Evolutionary conservation across 2,113 vertebrate genomes (phyloP), one percentile per base, ranked within the genome.

Genomic region (Rostratula benghalensis): DNA sequence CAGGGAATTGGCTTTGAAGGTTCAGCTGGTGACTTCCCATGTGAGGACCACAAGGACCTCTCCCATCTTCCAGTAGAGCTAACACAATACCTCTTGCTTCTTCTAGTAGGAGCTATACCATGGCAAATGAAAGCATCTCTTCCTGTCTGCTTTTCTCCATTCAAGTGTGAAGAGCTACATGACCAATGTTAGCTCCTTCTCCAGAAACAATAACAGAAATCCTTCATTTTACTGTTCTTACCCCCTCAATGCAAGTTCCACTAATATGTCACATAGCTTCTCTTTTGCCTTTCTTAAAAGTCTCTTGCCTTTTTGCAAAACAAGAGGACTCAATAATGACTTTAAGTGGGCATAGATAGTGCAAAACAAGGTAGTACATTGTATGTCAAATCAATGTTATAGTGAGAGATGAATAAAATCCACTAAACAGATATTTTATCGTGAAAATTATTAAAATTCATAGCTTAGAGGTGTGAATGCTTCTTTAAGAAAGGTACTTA

Each of bases 401-500:
- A 77, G 59, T 59, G 76, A 96, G 89, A 67, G 60, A 87, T 59
- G 24, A 94, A 92, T 90, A 84, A 85, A 94, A 91, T 85, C 83
- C 65, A 91, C 80, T 83, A 77, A 95, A 74, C 60, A 96, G 95
- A 95, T 76, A 95, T 54, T 95, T 91, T 93, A 74, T 95, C 2
- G 4, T 96, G 90, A 95, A 91, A 97, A 96, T 97, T 97, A 97
- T 96, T 79, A 94, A 98, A 96, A 97, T 95, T 95, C 95, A 93
- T 90, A 95, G 61, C 94, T 95, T 95, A 94, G 97, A 95, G 94
- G 96, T 97, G 97, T 82, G 83, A 98, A 97, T 98, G 93, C 97
- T 97, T 97, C 98, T 98, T 98, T 98, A 98, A 98, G 98, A 97
- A 98, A 98, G 98, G 97, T 98, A 98, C 97, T 98, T 98, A 96